Percentiles rank a stretch among this genome's conserved stretches.
Evolutionary conservation across 2,888 invertebrate genomes (phyloP).

Genomic region (Pollenia griseotomentosa): DNA sequence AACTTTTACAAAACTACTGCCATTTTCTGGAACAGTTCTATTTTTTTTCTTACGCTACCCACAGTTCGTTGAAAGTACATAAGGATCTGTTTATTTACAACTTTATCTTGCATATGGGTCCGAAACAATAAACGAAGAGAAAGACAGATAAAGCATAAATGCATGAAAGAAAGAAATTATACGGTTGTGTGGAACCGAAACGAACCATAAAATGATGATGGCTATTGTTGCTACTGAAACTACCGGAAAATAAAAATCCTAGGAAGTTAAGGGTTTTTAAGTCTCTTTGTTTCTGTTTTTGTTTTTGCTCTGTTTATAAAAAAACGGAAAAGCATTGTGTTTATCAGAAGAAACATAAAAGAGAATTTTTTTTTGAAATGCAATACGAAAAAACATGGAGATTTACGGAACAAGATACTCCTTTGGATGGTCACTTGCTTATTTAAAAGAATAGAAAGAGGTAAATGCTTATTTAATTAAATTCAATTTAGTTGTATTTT

Average conservation of each 20-base stretch:
- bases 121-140: slow-evolving; percentile 38
- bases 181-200: slow-evolving; percentile 58
- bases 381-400: no score
- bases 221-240: slow-evolving; percentile 25
- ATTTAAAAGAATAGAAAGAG: slow-evolving; percentile 2
- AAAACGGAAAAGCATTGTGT: slow-evolving; percentile 42
- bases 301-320: slow-evolving; percentile 1
- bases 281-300: not conserved
- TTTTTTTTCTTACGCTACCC: not conserved
- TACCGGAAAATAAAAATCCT: slow-evolving; percentile 35
- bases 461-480: slow-evolving; percentile 2
- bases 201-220: slow-evolving; percentile 62
- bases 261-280: slow-evolving; percentile 50
- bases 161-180: slow-evolving; percentile 50
- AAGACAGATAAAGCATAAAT: slow-evolving; percentile 19
- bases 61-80: slow-evolving; percentile 4
- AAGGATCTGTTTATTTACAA: slow-evolving; percentile 1
- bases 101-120: slow-evolving; percentile 36
- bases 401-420: not conserved
- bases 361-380: no score
- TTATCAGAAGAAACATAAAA: slow-evolving; percentile 1
- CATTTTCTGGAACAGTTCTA: slow-evolving; percentile 1
- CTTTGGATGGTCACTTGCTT: slow-evolving; percentile 15
- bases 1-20: slow-evolving; percentile 23
- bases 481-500: not conserved